Percentiles rank a stretch among this genome's conserved stretches.
phyloP scores from a whole-genome alignment of 2,888 invertebrate genomes.

The Amphipoea oculea region DNA sequence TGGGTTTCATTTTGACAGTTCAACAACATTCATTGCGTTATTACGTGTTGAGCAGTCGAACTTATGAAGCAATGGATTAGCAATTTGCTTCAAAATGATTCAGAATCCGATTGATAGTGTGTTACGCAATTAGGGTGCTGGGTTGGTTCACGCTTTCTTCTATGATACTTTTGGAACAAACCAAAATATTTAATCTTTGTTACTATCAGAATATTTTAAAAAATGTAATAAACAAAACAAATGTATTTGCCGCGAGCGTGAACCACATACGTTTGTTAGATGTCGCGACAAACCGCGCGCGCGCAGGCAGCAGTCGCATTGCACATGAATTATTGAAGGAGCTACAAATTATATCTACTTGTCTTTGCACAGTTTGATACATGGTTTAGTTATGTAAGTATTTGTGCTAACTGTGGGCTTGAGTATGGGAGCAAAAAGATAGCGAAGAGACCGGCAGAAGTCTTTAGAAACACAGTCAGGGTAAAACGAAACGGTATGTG shows the following conservation, averaged over 20 bases:
- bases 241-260: slow-evolving; percentile 44
- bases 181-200: background rate
- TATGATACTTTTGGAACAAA: background rate
- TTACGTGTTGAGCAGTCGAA: background rate
- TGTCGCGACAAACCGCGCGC: slow-evolving; percentile 36
- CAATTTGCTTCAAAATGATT: background rate
- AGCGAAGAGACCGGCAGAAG: background rate
- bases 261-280: slow-evolving; percentile 49
- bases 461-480: background rate
- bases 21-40: background rate
- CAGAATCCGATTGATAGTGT: no score
- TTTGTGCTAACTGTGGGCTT: slow-evolving; percentile 32
- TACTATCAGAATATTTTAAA: background rate
- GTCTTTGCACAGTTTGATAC: slow-evolving; percentile 50
- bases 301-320: slow-evolving; percentile 38
- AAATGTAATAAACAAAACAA: slow-evolving; percentile 9
- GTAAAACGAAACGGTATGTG: background rate
- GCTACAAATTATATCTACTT: slow-evolving; percentile 70
- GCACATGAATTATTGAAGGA: slow-evolving; percentile 73
- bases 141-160: no score
- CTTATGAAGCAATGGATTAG: background rate
- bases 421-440: background rate
- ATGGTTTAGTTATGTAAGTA: slow-evolving; percentile 22
- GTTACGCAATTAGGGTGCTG: no score
- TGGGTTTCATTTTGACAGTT: background rate